These are phyloP conservation scores for Oreochromis niloticus DNA, from an alignment of 2,113 vertebrate genomes.

Conservation along the genomic window DNA sequence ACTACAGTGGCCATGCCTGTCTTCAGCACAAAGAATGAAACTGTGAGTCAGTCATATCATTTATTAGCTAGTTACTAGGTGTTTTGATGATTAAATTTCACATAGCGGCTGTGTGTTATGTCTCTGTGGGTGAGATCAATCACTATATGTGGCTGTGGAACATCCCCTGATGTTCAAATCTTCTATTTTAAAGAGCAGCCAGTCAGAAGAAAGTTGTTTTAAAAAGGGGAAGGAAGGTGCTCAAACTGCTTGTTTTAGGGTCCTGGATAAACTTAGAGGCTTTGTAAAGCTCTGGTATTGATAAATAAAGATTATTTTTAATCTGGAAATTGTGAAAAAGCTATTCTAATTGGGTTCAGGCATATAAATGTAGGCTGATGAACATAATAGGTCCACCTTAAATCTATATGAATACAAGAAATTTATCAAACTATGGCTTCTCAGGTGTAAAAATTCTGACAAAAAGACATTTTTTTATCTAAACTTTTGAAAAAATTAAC, in stretches of 20 bases:
- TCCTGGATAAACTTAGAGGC: background rate
- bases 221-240: background rate
- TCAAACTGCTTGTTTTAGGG: background rate
- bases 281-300: background rate
- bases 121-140: background rate
- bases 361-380: background rate
- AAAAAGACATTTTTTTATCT: background rate
- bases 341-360: background rate
- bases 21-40: constrained; percentile 98
- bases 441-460: background rate
- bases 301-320: background rate
- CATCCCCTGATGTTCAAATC: background rate
- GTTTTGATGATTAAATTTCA: background rate
- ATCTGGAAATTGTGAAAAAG: background rate
- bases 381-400: background rate
- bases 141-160: background rate
- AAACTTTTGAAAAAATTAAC: background rate
- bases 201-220: background rate
- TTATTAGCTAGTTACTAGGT: background rate
- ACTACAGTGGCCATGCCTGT: constrained; percentile 99
- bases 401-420: background rate
- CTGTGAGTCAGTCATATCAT: constrained; percentile 70
- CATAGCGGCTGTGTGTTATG: background rate
- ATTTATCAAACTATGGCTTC: background rate
- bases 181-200: background rate